Evolutionary conservation across 2,113 vertebrate genomes (phyloP).

Genomic region (Prunella fulvescens): DNA sequence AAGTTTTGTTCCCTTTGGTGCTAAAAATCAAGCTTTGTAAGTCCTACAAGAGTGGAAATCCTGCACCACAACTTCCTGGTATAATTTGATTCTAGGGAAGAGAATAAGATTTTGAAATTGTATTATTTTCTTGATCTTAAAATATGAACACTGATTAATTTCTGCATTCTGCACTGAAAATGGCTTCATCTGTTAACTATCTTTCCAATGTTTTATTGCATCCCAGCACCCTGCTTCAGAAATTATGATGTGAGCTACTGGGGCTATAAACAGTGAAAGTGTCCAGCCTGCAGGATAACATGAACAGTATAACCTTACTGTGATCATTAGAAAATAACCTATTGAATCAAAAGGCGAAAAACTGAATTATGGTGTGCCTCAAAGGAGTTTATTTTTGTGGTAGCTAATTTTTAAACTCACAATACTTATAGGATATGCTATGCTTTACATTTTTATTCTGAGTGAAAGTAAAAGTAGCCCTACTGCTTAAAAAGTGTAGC

Average conservation of each 20-base stretch:
- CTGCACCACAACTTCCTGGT: fast-evolving
- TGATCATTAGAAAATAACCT: neutral
- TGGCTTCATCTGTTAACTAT: neutral
- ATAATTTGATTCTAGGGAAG: neutral
- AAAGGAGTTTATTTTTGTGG: neutral
- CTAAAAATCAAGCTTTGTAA: neutral
- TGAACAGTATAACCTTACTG: neutral
- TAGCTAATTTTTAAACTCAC: neutral
- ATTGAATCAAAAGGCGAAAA: neutral
- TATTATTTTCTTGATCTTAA: neutral
- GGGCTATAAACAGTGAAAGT: neutral
- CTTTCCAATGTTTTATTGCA: neutral
- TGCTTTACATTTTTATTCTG: neutral
- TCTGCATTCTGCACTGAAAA: neutral
- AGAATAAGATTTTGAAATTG: neutral
- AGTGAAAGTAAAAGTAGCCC: neutral
- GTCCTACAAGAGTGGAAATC: neutral
- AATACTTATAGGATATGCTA: neutral
- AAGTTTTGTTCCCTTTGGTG: neutral
- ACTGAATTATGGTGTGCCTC: neutral
- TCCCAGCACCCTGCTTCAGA: neutral
- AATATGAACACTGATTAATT: neutral
- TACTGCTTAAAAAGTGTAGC: neutral
- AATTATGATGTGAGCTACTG: neutral
- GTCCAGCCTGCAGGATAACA: neutral